Conservation (phyloP, 2,888 invertebrate species). For the Zhengitettix transpicula region DNA sequence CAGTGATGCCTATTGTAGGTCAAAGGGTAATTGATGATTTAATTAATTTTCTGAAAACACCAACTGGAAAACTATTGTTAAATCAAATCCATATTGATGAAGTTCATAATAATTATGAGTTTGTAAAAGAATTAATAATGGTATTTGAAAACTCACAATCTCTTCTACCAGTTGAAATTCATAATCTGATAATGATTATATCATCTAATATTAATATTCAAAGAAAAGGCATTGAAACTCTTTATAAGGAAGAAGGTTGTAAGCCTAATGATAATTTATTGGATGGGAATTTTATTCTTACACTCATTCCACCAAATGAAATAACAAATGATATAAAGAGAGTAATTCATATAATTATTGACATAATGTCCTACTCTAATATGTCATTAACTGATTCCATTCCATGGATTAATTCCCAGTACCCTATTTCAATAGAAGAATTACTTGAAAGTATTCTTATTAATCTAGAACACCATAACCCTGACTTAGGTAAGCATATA, state of each 20-base stretch:
- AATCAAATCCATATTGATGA: conserved; percentile 1
- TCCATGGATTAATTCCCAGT: not conserved
- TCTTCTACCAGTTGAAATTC: not conserved
- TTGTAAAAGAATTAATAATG: not conserved
- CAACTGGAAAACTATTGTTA: conserved; percentile 1
- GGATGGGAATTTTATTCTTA: not conserved
- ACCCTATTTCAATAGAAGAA: conserved; percentile 1
- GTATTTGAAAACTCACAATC: not conserved
- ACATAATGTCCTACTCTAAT: not conserved
- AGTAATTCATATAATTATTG: not conserved
- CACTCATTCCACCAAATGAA: not conserved
- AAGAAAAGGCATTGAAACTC: not conserved
- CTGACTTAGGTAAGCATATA: not conserved
- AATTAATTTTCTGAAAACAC: not conserved
- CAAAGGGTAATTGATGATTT: not conserved
- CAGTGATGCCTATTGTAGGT: not conserved
- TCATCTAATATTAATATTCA: not conserved
- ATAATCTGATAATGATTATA: not conserved
- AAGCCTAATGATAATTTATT: not conserved
- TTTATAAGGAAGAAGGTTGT: not conserved
- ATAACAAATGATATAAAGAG: not conserved
- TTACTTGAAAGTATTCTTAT: not conserved
- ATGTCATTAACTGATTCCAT: conserved; percentile 1
- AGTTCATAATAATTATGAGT: not conserved
- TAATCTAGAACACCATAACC: not conserved